Base-by-base conservation (phyloP, 1,140 invertebrate species). In the Episyrphus balteatus region DNA sequence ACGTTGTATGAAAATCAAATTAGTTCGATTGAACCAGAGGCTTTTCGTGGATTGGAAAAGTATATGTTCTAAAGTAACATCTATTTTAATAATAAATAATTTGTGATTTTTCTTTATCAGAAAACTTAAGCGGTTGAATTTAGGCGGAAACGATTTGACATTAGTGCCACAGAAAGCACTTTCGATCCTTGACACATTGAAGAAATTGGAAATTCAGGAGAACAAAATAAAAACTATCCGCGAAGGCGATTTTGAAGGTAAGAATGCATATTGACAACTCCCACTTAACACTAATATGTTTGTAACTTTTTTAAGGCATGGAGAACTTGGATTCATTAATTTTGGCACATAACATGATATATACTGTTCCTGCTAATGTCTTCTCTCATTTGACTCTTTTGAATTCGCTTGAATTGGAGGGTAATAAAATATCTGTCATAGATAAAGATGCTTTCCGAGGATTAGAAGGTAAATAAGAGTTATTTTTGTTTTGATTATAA, bases 1-100 rank as follows among this genome's bases (percentile, higher is more conserved):
- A 89, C 86, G 37, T 69, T 93, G 14, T 92, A 92, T 64, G 88
- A 87, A 61, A 94, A 93, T 62, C 83, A 82, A 70, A 84, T 92
- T 52, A 77, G 75, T 42, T 75, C 67, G 15, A 80, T 92, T 42
- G 86, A 90, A 55, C 68, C 75, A 1, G 84, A 87, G 47, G 87
- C 88, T 13, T 91, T 92, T 68, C 79, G 82, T 49, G 87, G 86
- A 47, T 69, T 90, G 1, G 86, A 88, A 59, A 88, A 86, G 87
- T 92, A 73, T 79, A 76, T 75, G 47, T 32, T 47, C 2, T 19
- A 42, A 46, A n/a, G 32, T 21, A 48, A 12, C 36, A 44, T 17
- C 34, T 10, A 45, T 3, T 47, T 38, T 19, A 11, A 26, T 10
- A 13, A n/a, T 45, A 14, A 15, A 32, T 17, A 26, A 44, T 8